Evolutionary conservation across 2,888 invertebrate species (phyloP).

Genomic region (Oegoconia quadripuncta): DNA sequence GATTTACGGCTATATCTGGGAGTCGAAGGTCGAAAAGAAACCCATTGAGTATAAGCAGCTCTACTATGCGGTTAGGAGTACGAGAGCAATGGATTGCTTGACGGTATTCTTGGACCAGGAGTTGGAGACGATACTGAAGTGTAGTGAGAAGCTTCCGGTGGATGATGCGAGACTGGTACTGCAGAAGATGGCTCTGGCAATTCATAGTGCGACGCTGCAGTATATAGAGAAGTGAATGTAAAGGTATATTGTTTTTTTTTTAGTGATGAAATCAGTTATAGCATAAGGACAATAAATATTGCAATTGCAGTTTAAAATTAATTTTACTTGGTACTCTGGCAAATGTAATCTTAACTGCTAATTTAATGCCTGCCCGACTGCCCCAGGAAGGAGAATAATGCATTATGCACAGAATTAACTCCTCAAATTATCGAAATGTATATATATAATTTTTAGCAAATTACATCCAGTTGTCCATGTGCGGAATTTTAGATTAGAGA

Average conservation of each 20-base stretch:
- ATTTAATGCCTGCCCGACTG: no score
- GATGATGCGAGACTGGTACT: conserved; percentile 55
- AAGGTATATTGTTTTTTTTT: conserved; percentile 14
- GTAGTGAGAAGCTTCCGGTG: conserved; percentile 51
- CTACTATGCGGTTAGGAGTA: conserved; percentile 58
- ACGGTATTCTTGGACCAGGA: conserved; percentile 54
- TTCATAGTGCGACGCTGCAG: conserved; percentile 55
- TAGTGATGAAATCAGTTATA: no score
- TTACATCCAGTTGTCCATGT: no score
- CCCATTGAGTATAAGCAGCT: conserved; percentile 56
- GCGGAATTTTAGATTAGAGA: no score
- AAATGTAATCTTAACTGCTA: no score
- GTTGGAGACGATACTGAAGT: conserved; percentile 48
- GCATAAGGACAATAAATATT: no score
- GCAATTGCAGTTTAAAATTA: no score
- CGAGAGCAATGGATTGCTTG: conserved; percentile 60
- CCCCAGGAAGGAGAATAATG: no score
- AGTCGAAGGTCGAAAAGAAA: conserved; percentile 47
- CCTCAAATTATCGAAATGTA: no score
- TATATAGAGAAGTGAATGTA: conserved; percentile 56
- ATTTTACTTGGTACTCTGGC: no score
- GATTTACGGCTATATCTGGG: conserved; percentile 52
- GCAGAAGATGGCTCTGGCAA: conserved; percentile 64
- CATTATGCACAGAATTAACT: no score
- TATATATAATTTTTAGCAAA: no score